Base-by-base conservation (phyloP, 2,113 vertebrate genomes). In the Pluvialis apricaria region DNA sequence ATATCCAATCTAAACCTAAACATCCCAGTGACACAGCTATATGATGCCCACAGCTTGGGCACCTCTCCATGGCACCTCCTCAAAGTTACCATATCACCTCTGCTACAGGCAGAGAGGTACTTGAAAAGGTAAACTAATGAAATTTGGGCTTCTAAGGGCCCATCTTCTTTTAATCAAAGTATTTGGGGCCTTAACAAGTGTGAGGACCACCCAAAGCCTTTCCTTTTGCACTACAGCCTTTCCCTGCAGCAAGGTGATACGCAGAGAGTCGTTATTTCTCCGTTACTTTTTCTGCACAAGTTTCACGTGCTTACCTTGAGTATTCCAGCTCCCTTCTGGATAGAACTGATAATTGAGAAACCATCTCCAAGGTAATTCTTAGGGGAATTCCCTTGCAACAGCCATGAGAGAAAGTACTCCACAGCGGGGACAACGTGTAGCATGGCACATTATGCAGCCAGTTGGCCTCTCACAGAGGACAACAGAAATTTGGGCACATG, bases 371-470 rank as follows among this genome's bases (percentile, higher is more conserved):
- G 14, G 26, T 3, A 42, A 82, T 44, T 34, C 10, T 2, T 24
- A 40, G 18, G 61, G 34, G 45, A 54, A 70, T 54, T 83, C 19
- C 72, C 54, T 49, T 24, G 18, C 45, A 51, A 10, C 6, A 75
- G 78, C 18, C 73, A 24, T 0, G 5, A 73, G 47, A 22, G 55
- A 45, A 86, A 34, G 42, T 7, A 32, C 34, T 10, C 51, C 45
- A 26, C 45, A 38, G 51, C 55, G 68, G 32, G 51, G 42, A n/a
- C 32, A 55, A 21, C 0, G 0, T 4, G 13, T 5, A 49, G 38
- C 3, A 1, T 0, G 26, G 75, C 21, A 45, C 0, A 0, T 17
- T 25, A 21, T 1, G 17, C 31, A 58, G 45, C 3, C 31, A 40
- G 3, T 5, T 26, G 2, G 11, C 19, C 38, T 85, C 75, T 90